Conservation (phyloP, 2,888 invertebrate species). For the Dolichopus griseipennis region DNA sequence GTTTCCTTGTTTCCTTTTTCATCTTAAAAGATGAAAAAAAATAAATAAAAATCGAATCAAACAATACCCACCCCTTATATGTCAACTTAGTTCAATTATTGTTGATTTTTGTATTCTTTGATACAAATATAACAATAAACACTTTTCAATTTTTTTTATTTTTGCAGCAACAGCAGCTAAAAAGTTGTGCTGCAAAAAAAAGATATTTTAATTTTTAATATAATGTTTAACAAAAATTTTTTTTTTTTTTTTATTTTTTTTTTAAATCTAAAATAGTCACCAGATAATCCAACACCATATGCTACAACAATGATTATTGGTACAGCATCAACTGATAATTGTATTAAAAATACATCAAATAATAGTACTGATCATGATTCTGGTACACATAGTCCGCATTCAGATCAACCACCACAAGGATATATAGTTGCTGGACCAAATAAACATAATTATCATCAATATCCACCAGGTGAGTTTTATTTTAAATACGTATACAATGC, state of each 20-base stretch:
- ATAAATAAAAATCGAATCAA: too few species aligned
- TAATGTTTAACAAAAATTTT: conserved; percentile 11
- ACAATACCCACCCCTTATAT: too few species aligned
- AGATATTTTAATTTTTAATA: not conserved
- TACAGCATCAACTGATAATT: conserved; percentile 41
- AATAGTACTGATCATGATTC: conserved; percentile 40
- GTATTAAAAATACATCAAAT: conserved; percentile 40
- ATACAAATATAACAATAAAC: too few species aligned
- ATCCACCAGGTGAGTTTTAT: conserved; percentile 35
- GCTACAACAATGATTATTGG: conserved; percentile 63
- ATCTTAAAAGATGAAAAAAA: too few species aligned
- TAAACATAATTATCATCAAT: conserved; percentile 39
- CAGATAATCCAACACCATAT: conserved; percentile 61
- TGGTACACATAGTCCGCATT: conserved; percentile 43
- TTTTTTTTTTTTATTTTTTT: not conserved
- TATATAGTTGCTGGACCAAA: conserved; percentile 27
- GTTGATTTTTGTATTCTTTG: too few species aligned
- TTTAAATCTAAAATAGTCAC: conserved; percentile 36
- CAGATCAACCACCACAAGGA: conserved; percentile 33
- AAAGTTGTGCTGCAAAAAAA: too few species aligned
- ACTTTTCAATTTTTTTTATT: too few species aligned
- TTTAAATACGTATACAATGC: too few species aligned
- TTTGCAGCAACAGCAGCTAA: too few species aligned
- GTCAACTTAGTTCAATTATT: too few species aligned
- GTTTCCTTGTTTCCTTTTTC: too few species aligned